Evolutionary conservation across 2,888 invertebrate genomes (phyloP).

Genomic region (Pemphredon lugubris): DNA sequence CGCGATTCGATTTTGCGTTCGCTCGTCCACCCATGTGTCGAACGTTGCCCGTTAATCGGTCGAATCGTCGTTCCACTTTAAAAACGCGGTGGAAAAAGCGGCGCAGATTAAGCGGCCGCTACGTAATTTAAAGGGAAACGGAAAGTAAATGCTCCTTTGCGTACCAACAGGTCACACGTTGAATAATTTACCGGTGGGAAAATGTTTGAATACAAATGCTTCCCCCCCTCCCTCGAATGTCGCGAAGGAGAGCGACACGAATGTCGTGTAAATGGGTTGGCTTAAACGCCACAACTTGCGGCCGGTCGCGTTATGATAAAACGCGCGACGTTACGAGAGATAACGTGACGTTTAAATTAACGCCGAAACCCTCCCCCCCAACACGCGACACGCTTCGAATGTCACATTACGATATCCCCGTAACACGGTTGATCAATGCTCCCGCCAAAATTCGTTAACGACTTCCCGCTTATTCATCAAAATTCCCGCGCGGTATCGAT

Average conservation of each 20-base stretch:
- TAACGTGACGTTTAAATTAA: slow-evolving; percentile 67
- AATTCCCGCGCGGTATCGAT: slow-evolving; percentile 54
- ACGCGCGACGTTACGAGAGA: slow-evolving; percentile 53
- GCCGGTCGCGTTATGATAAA: slow-evolving; percentile 55
- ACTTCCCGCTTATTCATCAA: slow-evolving; percentile 64
- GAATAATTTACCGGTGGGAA: slow-evolving; percentile 45
- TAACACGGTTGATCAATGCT: slow-evolving; percentile 57
- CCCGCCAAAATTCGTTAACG: slow-evolving; percentile 64
- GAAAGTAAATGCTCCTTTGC: slow-evolving; percentile 25
- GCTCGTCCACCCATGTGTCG: too few species aligned
- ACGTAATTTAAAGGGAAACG: slow-evolving; percentile 21
- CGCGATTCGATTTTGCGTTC: too few species aligned
- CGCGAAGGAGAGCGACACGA: slow-evolving; percentile 40
- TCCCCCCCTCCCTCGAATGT: slow-evolving; percentile 28
- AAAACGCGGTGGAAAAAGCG: slow-evolving; percentile 3
- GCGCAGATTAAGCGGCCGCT: slow-evolving; percentile 11
- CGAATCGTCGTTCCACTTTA: background rate
- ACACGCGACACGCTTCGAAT: slow-evolving; percentile 57
- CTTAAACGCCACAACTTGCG: slow-evolving; percentile 10
- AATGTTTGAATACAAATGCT: slow-evolving; percentile 21
- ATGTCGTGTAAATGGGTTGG: slow-evolving; percentile 18
- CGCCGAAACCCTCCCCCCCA: slow-evolving; percentile 43
- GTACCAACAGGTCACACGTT: slow-evolving; percentile 42
- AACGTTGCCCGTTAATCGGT: too few species aligned
- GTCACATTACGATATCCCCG: slow-evolving; percentile 60